These are phyloP conservation scores for Drosophila saltans DNA, from an alignment of 1,140 invertebrate genomes.

Conservation along the genomic window DNA sequence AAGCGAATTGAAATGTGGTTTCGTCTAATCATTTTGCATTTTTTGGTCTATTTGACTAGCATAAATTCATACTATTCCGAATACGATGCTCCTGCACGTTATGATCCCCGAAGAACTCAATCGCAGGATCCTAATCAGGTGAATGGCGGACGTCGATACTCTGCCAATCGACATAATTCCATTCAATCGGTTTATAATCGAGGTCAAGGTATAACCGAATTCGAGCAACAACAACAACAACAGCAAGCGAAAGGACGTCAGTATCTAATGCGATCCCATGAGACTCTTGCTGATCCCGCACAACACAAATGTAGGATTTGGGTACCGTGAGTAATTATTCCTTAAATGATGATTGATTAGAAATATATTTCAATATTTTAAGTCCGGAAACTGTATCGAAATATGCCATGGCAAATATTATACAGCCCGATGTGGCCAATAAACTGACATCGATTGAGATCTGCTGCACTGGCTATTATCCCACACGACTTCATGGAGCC, in stretches of 20 bases:
- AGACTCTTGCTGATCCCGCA: constrained; percentile 25
- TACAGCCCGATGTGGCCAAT: constrained; percentile 60
- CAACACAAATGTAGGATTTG: constrained; percentile 68
- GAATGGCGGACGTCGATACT: background rate
- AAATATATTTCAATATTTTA: background rate
- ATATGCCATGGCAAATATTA: constrained; percentile 40
- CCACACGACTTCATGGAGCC: constrained; percentile 79
- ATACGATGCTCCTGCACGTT: constrained; percentile 37
- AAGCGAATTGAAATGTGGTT: constrained; percentile 38
- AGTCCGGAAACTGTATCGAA: constrained; percentile 59
- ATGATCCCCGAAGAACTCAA: constrained; percentile 13
- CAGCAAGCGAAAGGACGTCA: constrained; percentile 38
- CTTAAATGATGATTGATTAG: background rate
- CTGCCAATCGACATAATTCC: constrained; percentile 33
- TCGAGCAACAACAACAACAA: background rate
- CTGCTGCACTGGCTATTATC: constrained; percentile 86
- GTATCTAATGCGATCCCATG: constrained; percentile 53
- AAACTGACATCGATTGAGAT: constrained; percentile 53
- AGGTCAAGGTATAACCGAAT: background rate
- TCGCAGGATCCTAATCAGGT: constrained; percentile 15
- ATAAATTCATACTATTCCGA: constrained; percentile 42
- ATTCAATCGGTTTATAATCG: constrained; percentile 12
- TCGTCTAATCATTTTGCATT: constrained; percentile 21
- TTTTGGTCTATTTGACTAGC: constrained; percentile 12
- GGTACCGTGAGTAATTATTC: constrained; percentile 69